Conservation (phyloP, 2,797 vertebrate species). For the Cyclopterus lumpus region DNA sequence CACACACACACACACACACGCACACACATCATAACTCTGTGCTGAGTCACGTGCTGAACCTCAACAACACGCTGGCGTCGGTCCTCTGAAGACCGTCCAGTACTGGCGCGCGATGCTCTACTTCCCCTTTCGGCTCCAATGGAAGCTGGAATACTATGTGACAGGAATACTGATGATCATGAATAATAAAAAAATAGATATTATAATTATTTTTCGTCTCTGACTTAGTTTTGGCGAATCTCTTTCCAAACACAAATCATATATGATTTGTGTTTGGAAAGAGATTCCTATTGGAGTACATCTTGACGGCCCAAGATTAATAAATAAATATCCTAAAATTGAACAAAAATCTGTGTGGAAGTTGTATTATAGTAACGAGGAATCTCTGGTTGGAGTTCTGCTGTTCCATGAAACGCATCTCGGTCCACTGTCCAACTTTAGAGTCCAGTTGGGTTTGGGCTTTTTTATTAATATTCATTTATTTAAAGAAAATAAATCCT, state of each 20-base stretch:
- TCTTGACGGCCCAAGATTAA: too few relatives aligned
- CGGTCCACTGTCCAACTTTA: background rate
- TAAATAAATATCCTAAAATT: background rate
- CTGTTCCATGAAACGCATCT: background rate
- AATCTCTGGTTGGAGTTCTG: too few relatives aligned
- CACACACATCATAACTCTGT: constrained; percentile 29
- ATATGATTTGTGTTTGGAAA: too few relatives aligned
- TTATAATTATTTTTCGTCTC: too few relatives aligned
- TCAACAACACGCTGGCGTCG: constrained; percentile 17
- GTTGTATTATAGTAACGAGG: background rate
- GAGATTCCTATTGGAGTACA: too few relatives aligned
- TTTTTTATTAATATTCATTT: background rate
- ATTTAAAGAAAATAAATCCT: background rate
- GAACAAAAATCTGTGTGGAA: background rate
- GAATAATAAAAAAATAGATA: background rate
- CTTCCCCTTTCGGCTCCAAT: background rate
- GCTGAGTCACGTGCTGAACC: constrained; percentile 56
- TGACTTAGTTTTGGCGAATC: background rate
- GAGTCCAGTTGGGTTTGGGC: background rate
- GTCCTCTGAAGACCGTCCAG: constrained; percentile 21
- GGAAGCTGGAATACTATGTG: constrained; percentile 3
- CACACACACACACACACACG: constrained; percentile 32
- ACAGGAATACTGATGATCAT: background rate
- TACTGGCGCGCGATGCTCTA: background rate
- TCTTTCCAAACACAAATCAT: background rate